Conservation (phyloP, 2,888 invertebrate species). For the Timema cristinae region DNA sequence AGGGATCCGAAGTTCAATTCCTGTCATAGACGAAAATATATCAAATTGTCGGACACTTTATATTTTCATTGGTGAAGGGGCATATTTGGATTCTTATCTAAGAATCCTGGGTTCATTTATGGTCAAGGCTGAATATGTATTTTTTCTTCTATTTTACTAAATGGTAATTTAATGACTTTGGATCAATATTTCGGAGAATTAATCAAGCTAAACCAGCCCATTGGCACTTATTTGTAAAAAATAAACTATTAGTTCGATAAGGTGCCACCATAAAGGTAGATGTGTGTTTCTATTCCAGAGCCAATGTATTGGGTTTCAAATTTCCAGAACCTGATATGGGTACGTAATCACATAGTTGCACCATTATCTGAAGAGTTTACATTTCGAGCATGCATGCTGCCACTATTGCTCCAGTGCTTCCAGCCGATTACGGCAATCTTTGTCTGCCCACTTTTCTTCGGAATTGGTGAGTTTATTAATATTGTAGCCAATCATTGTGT, state of each 20-base stretch:
- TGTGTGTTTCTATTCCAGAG: conserved; percentile 49
- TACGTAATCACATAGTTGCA: conserved; percentile 84
- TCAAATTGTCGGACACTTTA: too few relatives aligned
- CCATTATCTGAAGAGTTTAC: conserved; percentile 95
- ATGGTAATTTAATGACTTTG: conserved; percentile 5
- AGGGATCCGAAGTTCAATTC: too few relatives aligned
- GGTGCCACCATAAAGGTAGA: background rate
- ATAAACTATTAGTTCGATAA: too few relatives aligned
- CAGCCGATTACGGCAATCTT: conserved; percentile 70
- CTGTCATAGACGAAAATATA: too few relatives aligned
- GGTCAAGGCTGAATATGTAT: background rate
- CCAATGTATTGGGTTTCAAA: conserved; percentile 68
- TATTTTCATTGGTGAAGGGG: too few relatives aligned
- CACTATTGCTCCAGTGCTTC: conserved; percentile 79
- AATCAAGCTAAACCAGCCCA: background rate
- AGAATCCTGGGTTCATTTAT: background rate
- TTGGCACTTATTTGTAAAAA: background rate
- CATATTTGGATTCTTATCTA: background rate
- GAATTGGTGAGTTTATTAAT: conserved; percentile 59
- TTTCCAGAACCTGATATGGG: conserved; percentile 73
- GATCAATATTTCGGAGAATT: conserved; percentile 6
- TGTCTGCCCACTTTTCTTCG: conserved; percentile 86
- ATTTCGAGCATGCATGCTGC: conserved; percentile 93
- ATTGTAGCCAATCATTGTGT: too few relatives aligned
- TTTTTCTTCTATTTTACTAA: background rate